Conservation (phyloP, 2,113 vertebrate genomes). For the Circaetus cinerascens region DNA sequence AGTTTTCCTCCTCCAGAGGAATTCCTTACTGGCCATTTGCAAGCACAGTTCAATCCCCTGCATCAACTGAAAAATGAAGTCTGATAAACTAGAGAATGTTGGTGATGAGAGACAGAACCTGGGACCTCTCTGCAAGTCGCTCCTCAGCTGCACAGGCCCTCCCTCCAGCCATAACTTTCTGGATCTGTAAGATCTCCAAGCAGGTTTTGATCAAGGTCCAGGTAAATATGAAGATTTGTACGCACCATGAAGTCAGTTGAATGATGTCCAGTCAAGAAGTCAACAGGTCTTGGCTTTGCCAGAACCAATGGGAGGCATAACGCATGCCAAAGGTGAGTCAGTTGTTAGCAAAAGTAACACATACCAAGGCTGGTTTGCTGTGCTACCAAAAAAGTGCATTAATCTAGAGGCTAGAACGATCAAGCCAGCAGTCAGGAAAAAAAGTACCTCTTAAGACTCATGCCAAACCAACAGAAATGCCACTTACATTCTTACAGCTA, state of each 20-base stretch:
- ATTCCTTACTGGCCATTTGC: not conserved
- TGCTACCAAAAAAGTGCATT: not conserved
- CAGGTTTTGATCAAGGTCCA: not conserved
- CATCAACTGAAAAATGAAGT: not conserved
- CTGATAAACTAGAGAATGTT: not conserved
- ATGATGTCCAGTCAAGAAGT: not conserved
- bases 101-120: not conserved
- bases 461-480: conserved; percentile 13
- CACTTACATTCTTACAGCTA: conserved; percentile 1
- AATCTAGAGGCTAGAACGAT: not conserved
- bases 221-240: not conserved
- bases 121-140: not conserved
- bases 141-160: not conserved
- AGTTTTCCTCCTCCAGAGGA: not conserved
- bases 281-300: not conserved
- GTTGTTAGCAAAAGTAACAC: not conserved
- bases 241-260: not conserved
- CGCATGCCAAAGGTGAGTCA: not conserved
- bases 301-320: not conserved
- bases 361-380: not conserved
- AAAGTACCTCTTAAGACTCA: not conserved
- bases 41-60: not conserved
- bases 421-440: not conserved
- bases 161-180: not conserved
- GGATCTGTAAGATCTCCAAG: not conserved